Conservation (phyloP, 2,888 invertebrate species). For the Odontocolon sp. region DNA sequence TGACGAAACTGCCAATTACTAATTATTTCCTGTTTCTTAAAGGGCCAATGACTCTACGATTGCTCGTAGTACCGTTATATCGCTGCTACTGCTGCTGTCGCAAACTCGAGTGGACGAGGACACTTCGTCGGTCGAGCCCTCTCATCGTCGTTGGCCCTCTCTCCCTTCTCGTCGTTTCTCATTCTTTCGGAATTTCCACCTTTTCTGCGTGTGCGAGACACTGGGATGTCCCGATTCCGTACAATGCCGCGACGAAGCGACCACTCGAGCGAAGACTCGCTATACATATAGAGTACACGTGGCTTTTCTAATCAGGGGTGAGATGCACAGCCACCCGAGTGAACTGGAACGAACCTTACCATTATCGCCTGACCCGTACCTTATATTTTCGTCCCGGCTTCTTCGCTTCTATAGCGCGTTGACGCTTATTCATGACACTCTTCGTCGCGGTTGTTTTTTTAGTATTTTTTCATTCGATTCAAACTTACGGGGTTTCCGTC, state of each 20-base stretch:
- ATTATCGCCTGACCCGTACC: conserved; percentile 22
- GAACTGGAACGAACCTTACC: conserved; percentile 44
- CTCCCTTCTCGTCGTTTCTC: neutral
- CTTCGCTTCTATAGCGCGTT: neutral
- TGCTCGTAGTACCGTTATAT: too few relatives aligned
- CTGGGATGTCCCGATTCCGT: neutral
- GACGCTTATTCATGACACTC: neutral
- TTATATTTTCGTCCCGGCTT: conserved; percentile 7
- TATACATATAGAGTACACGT: neutral
- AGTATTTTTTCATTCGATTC: neutral
- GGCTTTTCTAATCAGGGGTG: conserved; percentile 28
- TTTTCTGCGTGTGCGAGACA: conserved; percentile 11
- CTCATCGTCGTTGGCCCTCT: conserved; percentile 32
- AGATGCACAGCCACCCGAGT: conserved; percentile 21
- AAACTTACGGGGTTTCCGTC: conserved; percentile 29
- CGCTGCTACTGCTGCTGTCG: conserved; percentile 31
- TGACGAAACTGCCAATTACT: too few relatives aligned
- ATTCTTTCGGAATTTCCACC: neutral
- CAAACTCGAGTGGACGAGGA: conserved; percentile 50
- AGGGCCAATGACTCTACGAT: too few relatives aligned
- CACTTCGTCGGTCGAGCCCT: conserved; percentile 46
- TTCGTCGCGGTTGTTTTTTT: neutral
- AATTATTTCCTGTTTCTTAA: too few relatives aligned
- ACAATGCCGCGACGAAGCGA: too few relatives aligned
- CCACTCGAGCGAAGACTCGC: neutral